Conservation (phyloP, 2,888 invertebrate species). For the Cyrtodaria siliqua region DNA sequence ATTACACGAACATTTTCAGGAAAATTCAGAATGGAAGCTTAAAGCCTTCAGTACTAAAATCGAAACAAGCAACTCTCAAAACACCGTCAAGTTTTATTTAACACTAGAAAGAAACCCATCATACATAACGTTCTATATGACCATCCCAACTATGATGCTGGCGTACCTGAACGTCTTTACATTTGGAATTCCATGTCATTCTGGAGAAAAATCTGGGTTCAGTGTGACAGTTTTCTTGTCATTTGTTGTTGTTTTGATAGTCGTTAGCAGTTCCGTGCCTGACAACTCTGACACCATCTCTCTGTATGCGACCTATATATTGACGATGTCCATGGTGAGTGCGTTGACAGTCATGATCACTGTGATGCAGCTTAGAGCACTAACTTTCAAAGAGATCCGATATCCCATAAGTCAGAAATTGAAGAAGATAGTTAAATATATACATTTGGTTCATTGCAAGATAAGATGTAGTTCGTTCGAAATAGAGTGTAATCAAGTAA, state of each 20-base stretch:
- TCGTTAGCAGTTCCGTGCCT: slow-evolving; percentile 35
- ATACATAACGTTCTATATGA: slow-evolving; percentile 47
- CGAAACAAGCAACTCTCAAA: slow-evolving; percentile 18
- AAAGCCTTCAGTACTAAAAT: slow-evolving; percentile 10
- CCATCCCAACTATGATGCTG: slow-evolving; percentile 45
- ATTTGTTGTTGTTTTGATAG: slow-evolving; percentile 46
- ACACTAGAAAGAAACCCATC: slow-evolving; percentile 37
- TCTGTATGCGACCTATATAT: slow-evolving; percentile 36
- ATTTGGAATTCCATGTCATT: slow-evolving; percentile 38
- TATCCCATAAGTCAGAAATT: background rate
- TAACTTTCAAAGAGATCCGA: slow-evolving; percentile 13
- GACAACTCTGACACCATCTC: slow-evolving; percentile 51
- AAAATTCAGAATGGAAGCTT: slow-evolving; percentile 50
- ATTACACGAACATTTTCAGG: slow-evolving; percentile 38
- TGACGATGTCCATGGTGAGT: slow-evolving; percentile 43
- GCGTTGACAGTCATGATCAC: slow-evolving; percentile 21
- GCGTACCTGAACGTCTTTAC: slow-evolving; percentile 51
- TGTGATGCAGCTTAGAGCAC: slow-evolving; percentile 32
- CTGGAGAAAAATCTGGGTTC: slow-evolving; percentile 52
- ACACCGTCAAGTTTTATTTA: slow-evolving; percentile 33
- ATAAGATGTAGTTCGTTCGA: background rate
- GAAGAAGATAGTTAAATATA: background rate
- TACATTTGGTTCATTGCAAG: background rate
- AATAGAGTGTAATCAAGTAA: background rate
- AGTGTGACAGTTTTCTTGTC: slow-evolving; percentile 48